Evolutionary conservation across 2,888 invertebrate species (phyloP).

Genomic region (Ephialtes manifestator): DNA sequence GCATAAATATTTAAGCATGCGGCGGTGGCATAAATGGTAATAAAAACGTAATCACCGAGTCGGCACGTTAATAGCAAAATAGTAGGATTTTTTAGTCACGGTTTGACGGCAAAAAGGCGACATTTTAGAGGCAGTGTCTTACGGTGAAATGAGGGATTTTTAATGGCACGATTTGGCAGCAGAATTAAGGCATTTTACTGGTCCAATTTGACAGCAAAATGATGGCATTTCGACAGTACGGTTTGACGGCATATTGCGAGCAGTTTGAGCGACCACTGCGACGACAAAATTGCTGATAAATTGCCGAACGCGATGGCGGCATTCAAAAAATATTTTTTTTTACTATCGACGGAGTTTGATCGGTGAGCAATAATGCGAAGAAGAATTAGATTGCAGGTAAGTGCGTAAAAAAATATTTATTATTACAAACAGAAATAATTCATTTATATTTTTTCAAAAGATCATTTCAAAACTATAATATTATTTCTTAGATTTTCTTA

Average conservation of each 20-base stretch:
- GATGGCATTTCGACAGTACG: background rate
- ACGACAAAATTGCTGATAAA: background rate
- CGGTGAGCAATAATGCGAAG: background rate
- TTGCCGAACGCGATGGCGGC: background rate
- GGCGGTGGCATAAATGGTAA: background rate
- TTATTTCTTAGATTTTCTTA: background rate
- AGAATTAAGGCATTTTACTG: background rate
- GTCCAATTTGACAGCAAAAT: background rate
- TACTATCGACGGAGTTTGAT: too few species aligned
- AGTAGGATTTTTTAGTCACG: background rate
- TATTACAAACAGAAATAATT: background rate
- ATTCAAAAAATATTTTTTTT: background rate
- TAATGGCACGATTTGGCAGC: background rate
- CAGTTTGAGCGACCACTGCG: background rate
- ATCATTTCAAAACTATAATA: background rate
- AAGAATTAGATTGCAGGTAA: slow-evolving; percentile 8
- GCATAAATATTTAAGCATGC: background rate
- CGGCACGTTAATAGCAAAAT: background rate
- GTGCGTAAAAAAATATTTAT: slow-evolving; percentile 8
- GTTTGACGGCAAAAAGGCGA: background rate
- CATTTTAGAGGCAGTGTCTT: background rate
- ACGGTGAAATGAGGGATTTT: background rate
- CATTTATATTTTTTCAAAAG: too few species aligned
- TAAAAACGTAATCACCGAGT: background rate
- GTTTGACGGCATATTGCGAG: background rate